Percentiles rank a stretch among this genome's conserved stretches.
These are phyloP conservation scores for Polyommatus iphigenia DNA, from an alignment of 2,888 invertebrate species.

Conservation along the genomic window DNA sequence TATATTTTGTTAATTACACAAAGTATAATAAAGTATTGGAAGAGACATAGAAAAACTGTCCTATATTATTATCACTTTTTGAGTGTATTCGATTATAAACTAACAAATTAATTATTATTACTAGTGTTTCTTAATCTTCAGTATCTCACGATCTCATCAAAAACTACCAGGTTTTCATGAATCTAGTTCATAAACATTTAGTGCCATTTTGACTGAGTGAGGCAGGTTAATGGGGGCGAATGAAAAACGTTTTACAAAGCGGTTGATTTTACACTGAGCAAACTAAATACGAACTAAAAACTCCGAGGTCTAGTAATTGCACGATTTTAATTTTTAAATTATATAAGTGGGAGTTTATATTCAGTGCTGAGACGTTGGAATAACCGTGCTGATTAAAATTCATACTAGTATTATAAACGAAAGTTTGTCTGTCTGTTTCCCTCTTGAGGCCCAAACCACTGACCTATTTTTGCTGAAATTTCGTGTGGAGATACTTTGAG, in stretches of 20 bases:
- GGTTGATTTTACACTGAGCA: constrained; percentile 25
- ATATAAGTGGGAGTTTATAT: neutral
- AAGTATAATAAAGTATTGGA: too few relatives aligned
- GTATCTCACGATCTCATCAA: neutral
- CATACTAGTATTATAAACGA: neutral
- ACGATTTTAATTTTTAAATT: constrained; percentile 19
- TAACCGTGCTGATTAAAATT: neutral
- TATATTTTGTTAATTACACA: too few relatives aligned
- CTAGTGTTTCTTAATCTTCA: neutral
- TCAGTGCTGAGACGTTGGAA: neutral
- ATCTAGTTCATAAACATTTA: constrained; percentile 11
- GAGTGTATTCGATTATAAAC: too few relatives aligned
- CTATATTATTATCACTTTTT: too few relatives aligned
- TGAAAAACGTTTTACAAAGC: constrained; percentile 24
- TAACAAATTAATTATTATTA: neutral
- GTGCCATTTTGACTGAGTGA: neutral
- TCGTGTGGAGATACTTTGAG: too few relatives aligned
- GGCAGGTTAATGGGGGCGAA: constrained; percentile 21
- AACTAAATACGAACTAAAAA: constrained; percentile 13
- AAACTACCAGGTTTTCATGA: neutral
- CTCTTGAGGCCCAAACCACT: too few relatives aligned
- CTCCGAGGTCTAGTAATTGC: constrained; percentile 9
- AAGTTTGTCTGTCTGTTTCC: too few relatives aligned
- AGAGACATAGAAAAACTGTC: too few relatives aligned
- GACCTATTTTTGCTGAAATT: too few relatives aligned